Percentiles rank a stretch among this genome's conserved stretches.
phyloP scores from a whole-genome alignment of 2,113 vertebrate species.

The Pelecanus crispus region DNA sequence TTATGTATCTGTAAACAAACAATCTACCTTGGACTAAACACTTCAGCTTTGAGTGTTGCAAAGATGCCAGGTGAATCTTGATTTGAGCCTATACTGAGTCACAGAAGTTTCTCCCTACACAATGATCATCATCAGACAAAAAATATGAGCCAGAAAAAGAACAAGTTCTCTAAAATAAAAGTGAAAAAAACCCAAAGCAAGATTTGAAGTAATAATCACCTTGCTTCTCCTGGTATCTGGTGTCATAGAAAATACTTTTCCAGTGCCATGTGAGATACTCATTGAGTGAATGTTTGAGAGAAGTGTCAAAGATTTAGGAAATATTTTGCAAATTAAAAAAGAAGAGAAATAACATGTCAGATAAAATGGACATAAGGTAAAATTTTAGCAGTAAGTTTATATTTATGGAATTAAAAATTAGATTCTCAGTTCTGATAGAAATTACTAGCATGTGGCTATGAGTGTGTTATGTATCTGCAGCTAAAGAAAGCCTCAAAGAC shows the following conservation, averaged over 20 bases:
- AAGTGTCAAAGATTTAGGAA: not conserved
- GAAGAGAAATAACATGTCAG: not conserved
- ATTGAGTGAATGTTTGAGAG: not conserved
- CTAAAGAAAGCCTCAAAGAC: not conserved
- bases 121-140: not conserved
- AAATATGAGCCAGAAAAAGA: not conserved
- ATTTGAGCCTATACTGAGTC: not conserved
- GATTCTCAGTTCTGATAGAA: not conserved
- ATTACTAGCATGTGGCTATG: not conserved
- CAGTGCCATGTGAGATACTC: not conserved
- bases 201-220: not conserved
- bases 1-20: not conserved
- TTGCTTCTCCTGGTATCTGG: not conserved
- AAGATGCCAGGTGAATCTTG: not conserved
- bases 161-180: not conserved
- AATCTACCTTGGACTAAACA: not conserved
- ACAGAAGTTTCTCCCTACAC: not conserved
- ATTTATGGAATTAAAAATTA: not conserved
- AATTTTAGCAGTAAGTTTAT: not conserved
- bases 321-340: not conserved
- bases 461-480: not conserved
- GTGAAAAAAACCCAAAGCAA: not conserved
- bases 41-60: not conserved
- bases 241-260: not conserved
- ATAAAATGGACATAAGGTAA: not conserved